Percentiles rank a stretch among this genome's conserved stretches.
Conservation (phyloP, 92 coral and sea anemone species). For the Paramuricea clavata region DNA sequence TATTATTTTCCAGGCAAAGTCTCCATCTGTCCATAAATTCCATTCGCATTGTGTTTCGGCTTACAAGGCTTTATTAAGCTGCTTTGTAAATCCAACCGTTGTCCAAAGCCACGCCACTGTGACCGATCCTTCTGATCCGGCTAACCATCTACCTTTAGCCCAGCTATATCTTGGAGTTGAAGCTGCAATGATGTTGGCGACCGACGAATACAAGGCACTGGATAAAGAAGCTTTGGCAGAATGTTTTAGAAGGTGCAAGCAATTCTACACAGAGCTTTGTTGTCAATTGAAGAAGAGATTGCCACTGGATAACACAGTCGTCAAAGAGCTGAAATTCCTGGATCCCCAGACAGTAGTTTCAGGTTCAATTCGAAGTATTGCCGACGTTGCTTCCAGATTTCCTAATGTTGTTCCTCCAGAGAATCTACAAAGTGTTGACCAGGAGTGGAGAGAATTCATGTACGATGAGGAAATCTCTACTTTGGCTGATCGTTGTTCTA, state of each 20-base stretch:
- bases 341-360: conserved; percentile 4
- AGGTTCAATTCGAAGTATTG: neutral
- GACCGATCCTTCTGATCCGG: conserved; percentile 26
- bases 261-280: neutral
- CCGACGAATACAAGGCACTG: neutral
- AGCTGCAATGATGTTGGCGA: conserved; percentile 18
- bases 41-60: conserved; percentile 23
- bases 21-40: conserved; percentile 14
- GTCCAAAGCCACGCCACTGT: conserved; percentile 10
- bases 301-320: neutral
- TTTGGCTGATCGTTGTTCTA: conserved; percentile 7
- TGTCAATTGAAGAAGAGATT: conserved; percentile 20
- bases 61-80: conserved; percentile 15
- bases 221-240: neutral
- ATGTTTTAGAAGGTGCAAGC: conserved; percentile 13
- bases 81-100: conserved; percentile 33
- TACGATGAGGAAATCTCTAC: conserved; percentile 12
- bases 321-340: neutral
- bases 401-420: conserved; percentile 27
- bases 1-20: conserved; percentile 24
- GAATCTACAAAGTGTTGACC: conserved; percentile 22
- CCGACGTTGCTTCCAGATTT: neutral
- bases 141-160: neutral
- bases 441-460: conserved; percentile 27
- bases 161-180: conserved; percentile 30